A percentile compares a stretch with the other conserved stretches of the same genome.
Evolutionary conservation across 2,797 vertebrate genomes (phyloP).

Genomic region (Sebastiscus tertius): DNA sequence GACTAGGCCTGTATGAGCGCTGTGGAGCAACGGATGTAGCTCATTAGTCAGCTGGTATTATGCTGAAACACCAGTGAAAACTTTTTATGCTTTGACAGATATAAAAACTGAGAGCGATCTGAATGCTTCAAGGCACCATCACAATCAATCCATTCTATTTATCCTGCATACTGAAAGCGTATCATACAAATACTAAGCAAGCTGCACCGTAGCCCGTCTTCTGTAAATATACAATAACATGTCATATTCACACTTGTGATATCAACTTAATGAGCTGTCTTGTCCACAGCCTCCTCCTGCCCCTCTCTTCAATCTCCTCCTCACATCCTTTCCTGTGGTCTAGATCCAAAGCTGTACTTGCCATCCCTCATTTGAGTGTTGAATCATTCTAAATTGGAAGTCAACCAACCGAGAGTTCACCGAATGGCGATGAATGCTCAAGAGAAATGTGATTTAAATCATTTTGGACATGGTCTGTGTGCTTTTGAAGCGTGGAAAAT

Average conservation of each 20-base stretch:
- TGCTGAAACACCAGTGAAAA: background rate
- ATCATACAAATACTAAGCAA: background rate
- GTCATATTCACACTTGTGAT: background rate
- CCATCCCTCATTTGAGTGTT: slow-evolving; percentile 45
- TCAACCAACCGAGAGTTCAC: slow-evolving; percentile 36
- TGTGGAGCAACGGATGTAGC: background rate
- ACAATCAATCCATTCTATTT: background rate
- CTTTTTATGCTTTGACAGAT: slow-evolving; percentile 6
- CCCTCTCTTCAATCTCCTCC: slow-evolving; percentile 2
- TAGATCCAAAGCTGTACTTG: slow-evolving; percentile 29
- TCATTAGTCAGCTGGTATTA: background rate
- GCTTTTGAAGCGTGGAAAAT: slow-evolving; percentile 17
- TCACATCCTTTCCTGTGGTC: slow-evolving; percentile 1
- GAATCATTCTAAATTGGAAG: slow-evolving; percentile 60
- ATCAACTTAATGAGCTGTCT: slow-evolving; percentile 26
- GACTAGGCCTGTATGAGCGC: background rate
- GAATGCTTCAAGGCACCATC: background rate
- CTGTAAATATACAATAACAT: slow-evolving; percentile 7
- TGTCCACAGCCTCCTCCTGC: background rate
- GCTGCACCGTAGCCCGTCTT: background rate
- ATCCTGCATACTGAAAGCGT: background rate
- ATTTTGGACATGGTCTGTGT: slow-evolving; percentile 40
- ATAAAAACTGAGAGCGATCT: background rate
- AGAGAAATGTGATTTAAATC: slow-evolving; percentile 54
- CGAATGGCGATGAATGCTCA: slow-evolving; percentile 42